These are phyloP conservation scores for Drosophila yakuba DNA, from an alignment of 1,140 invertebrate species.

Conservation along the genomic window DNA sequence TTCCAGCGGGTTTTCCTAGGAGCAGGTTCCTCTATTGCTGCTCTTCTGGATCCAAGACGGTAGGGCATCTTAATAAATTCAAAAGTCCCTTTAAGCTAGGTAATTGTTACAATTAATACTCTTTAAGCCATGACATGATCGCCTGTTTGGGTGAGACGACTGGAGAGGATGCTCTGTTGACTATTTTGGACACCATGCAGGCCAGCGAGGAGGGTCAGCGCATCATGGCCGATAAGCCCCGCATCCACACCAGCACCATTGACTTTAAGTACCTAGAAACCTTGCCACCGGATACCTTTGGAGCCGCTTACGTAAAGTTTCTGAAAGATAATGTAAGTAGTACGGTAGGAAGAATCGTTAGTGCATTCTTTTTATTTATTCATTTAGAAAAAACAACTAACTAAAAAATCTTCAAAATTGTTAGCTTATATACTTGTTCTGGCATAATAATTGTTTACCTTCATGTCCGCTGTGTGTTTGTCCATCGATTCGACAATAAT, in stretches of 20 bases:
- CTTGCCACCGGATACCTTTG: constrained; percentile 92
- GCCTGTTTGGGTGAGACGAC: constrained; percentile 96
- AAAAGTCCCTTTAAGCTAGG: too few relatives aligned
- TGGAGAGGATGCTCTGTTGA: constrained; percentile 89
- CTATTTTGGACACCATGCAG: constrained; percentile 88
- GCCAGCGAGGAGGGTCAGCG: constrained; percentile 88
- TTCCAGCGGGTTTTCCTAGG: constrained; percentile 92
- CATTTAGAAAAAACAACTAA: too few relatives aligned
- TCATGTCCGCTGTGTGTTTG: not conserved
- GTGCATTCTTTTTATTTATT: not conserved
- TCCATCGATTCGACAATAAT: not conserved
- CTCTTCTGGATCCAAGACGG: constrained; percentile 89
- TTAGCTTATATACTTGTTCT: not conserved
- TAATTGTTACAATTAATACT: too few relatives aligned
- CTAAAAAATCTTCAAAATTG: not conserved
- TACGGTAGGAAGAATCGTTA: not conserved
- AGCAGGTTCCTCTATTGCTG: constrained; percentile 91
- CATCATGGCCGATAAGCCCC: constrained; percentile 92
- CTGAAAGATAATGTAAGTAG: constrained; percentile 90
- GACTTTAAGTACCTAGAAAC: constrained; percentile 90
- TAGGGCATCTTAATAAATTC: constrained; percentile 7
- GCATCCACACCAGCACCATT: constrained; percentile 94
- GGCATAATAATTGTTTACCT: too few relatives aligned
- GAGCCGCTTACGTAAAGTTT: constrained; percentile 93
- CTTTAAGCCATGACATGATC: constrained; percentile 93